Base-by-base conservation (phyloP, 2,888 invertebrate species). In the Eupsilia transversa region DNA sequence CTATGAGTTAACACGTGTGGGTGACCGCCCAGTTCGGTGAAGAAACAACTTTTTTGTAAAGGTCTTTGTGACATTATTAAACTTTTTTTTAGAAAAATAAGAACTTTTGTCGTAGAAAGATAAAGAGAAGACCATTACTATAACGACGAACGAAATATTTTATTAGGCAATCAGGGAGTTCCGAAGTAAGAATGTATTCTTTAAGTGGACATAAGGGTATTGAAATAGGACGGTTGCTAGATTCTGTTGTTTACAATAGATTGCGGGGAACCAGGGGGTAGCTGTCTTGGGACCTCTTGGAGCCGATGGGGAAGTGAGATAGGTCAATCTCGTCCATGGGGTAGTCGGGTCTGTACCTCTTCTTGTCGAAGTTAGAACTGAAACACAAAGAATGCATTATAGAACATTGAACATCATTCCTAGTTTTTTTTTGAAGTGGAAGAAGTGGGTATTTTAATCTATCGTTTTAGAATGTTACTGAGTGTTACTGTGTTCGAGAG, bases 271-370 rank as follows among this genome's bases (percentile, higher is more conserved):
- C 72, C 54, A 90, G 83, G 9, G 87, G 89, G 72, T 85, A 87
- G 65, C 61, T 84, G 77, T 87, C 87, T 54, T 83, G 88, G 33
- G 94, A 94, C 54, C 95, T 91, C 77, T 95, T 95, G 68, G 94
- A 94, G 74, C 96, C 95, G 83, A 95, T 94, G 86, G 96, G 96
- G 88, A 96, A 94, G 68, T 92, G 91, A n/a, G 96, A 95, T 23
- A 95, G 91, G 87, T 96, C 96, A 67, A 96, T 95, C 89, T 96
- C 95, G 82, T 96, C 96, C 94, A 96, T 94, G 84, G 95, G 95
- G 91, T 92, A 94, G 89, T 95, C 95, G 14, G 93, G 92, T 85
- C 93, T 90, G 89, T 91, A 92, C 78, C 94, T 91, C 86, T 95
- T 95, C 92, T 94, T 93, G 84, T 92, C 93, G 82, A 89, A 91